Conservation (phyloP, 2,113 vertebrate species). For the Anseranas semipalmata region DNA sequence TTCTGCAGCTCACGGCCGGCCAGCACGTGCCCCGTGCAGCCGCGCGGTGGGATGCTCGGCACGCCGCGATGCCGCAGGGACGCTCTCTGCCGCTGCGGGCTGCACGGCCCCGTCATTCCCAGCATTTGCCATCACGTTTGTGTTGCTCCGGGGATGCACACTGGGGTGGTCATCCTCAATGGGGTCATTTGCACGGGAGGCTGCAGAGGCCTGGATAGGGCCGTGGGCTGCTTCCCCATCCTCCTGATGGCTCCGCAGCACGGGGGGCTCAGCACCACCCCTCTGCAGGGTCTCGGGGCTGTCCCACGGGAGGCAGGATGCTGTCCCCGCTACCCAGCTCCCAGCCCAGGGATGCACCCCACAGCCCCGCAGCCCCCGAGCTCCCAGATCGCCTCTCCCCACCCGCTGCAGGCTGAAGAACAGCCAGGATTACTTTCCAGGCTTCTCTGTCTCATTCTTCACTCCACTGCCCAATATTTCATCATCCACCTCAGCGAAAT, state of each 20-base stretch:
- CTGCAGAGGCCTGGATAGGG: accelerated
- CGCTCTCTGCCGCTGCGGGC: neutral
- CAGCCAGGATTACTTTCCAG: neutral
- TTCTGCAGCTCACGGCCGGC: neutral
- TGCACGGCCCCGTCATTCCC: neutral
- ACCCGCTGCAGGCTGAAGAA: neutral
- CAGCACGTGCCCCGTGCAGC: accelerated
- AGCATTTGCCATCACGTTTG: neutral
- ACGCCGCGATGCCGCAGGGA: accelerated
- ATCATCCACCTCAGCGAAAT: constrained; percentile 40
- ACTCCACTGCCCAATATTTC: constrained; percentile 36
- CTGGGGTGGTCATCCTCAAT: accelerated
- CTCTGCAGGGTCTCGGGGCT: too few species aligned
- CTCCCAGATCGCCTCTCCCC: neutral
- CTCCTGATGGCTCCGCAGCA: neutral
- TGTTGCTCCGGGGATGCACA: accelerated
- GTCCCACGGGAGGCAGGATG: too few species aligned
- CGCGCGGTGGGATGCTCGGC: accelerated
- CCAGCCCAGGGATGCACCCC: neutral
- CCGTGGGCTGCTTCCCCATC: neutral
- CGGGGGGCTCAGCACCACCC: too few species aligned
- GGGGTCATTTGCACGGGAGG: accelerated
- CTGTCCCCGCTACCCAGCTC: too few species aligned
- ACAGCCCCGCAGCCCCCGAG: neutral
- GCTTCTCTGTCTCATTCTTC: neutral